A percentile compares a stretch with the other conserved stretches of the same genome.
These are phyloP conservation scores for Tetramorium alpestre DNA, from an alignment of 1,140 invertebrate species.

Conservation along the genomic window DNA sequence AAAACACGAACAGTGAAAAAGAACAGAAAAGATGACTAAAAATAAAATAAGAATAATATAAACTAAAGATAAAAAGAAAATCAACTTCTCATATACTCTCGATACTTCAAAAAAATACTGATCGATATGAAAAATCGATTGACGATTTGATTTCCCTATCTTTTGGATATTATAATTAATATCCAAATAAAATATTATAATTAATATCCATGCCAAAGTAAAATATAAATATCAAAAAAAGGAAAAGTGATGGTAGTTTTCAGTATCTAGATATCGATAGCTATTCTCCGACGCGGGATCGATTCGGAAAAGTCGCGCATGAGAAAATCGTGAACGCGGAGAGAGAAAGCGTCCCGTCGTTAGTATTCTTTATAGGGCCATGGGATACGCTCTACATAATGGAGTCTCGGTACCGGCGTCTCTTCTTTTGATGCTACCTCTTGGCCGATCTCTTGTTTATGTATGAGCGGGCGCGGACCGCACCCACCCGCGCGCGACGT, in stretches of 20 bases:
- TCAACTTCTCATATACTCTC: not conserved
- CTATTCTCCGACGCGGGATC: not conserved
- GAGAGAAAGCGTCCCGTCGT: constrained; percentile 83
- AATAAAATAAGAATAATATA: not conserved
- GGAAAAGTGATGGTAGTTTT: not conserved
- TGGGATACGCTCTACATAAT: constrained; percentile 86
- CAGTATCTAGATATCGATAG: not conserved
- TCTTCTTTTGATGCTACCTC: constrained; percentile 85
- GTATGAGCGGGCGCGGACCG: constrained; percentile 84
- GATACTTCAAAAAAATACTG: no score
- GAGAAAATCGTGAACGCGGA: constrained; percentile 66
- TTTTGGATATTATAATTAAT: no score
- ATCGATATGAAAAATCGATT: no score
- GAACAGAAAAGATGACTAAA: not conserved
- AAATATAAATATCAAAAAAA: not conserved
- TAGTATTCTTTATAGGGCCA: constrained; percentile 85
- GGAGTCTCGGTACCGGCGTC: constrained; percentile 82
- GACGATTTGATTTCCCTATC: no score
- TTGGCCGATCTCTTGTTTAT: constrained; percentile 85
- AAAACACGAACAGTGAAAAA: not conserved
- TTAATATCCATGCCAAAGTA: not conserved
- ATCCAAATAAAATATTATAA: not conserved
- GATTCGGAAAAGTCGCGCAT: not conserved
- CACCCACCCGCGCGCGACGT: constrained; percentile 71
- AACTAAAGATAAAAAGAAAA: not conserved